phyloP scores from a whole-genome alignment of 2,113 vertebrate species.

The Eira barbara region DNA sequence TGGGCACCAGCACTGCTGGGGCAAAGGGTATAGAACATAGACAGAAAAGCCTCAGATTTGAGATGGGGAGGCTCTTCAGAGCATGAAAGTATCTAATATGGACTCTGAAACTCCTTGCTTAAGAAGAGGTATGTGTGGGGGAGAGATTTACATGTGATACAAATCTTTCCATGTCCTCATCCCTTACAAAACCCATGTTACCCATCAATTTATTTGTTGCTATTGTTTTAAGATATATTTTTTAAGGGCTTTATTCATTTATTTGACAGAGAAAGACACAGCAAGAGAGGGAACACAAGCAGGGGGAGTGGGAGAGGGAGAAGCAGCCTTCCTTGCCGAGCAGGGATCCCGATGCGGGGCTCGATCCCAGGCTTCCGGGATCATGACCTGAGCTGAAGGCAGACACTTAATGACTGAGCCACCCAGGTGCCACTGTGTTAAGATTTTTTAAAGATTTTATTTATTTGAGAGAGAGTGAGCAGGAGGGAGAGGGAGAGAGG shows the following conservation, averaged over 20 bases:
- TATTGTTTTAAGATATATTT: neutral
- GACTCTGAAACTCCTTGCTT: neutral
- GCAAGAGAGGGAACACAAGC: too few species aligned
- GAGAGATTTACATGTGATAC: neutral
- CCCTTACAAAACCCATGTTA: neutral
- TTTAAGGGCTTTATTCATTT: neutral
- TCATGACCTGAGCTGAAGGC: too few species aligned
- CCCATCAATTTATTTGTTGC: neutral
- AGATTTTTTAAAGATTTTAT: neutral
- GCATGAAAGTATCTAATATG: neutral
- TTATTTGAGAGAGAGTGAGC: neutral
- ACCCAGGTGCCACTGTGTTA: neutral
- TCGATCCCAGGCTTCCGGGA: too few species aligned
- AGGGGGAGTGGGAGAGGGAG: too few species aligned
- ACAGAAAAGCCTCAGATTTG: neutral
- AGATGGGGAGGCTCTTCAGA: neutral
- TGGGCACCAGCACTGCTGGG: neutral
- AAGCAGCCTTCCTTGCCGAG: too few species aligned
- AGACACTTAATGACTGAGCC: too few species aligned
- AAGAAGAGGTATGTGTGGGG: neutral
- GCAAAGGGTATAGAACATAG: neutral
- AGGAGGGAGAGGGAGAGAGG: neutral
- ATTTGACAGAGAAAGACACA: neutral
- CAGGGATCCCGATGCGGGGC: too few species aligned
- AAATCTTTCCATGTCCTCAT: neutral